Base-by-base conservation (phyloP, 2,888 invertebrate genomes). In the Atethmia centrago region DNA sequence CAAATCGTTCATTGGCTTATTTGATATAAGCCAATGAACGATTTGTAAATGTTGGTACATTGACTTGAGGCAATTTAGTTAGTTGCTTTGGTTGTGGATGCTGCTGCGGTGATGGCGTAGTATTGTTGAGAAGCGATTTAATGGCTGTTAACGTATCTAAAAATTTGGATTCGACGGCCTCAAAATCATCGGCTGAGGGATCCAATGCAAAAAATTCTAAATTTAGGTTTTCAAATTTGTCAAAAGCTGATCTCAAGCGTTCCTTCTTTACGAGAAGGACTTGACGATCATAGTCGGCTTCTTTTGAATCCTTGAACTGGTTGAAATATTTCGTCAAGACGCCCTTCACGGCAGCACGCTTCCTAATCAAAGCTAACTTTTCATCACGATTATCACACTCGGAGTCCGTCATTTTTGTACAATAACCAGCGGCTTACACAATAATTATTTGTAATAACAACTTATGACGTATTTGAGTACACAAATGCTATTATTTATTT, bases 61-160 rank as follows among this genome's bases (percentile, higher is more conserved):
- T 61, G 42, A 61, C 42, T 61, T 61, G 61, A 25, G 42, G 61
- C 42, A 61, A 42, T 42, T 59, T 59, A 14, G 59, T 59, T 40
- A 40, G 14, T 1, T 58, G 56, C 36, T 58, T 58, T 36, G 3
- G 21, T 36, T 1, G 3, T 10, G 56, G 0, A 21, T n/a, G n/a
- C n/a, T 19, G 31, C 31, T 31, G 31, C 2, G 9, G 56, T 21
- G 19, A 31, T 56, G 55, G 28, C 28, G 55, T 16, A 55, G 55
- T 55, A 55, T 28, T 55, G 8, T 3, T 55, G 28, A 28, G 28
- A 55, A 55, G 55, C 8, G 55, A 55, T 28, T 55, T 55, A 28
- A 55, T 28, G 21, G 36, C 21, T 56, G 56, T 56, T 56, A 31
- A 10, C 3, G 31, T 21, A 0, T 56, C 21, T 56, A 56, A 56